A percentile compares a stretch with the other conserved stretches of the same genome.
Evolutionary conservation across 2,888 invertebrate genomes (phyloP).

Genomic region (Onchidella celtica): DNA sequence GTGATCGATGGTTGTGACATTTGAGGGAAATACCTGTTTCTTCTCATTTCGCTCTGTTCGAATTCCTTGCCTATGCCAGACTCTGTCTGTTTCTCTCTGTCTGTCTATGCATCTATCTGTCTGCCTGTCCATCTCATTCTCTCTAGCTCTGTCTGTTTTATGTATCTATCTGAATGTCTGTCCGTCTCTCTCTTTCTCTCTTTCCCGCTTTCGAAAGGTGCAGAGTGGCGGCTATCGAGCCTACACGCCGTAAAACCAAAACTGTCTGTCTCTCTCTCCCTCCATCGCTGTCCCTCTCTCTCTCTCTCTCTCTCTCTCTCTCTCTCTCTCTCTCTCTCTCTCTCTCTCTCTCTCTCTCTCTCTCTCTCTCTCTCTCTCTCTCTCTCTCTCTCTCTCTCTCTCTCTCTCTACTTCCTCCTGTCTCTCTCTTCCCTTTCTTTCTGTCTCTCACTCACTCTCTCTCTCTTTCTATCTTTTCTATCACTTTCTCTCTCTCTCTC

Average conservation of each 20-base stretch:
- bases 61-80: not conserved
- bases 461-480: not conserved
- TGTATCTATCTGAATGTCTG: not conserved
- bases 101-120: too few species aligned
- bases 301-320: not conserved
- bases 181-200: constrained; percentile 1
- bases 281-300: not conserved
- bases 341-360: not conserved
- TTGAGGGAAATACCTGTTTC: too few species aligned
- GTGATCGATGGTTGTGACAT: too few species aligned
- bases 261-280: not conserved
- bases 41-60: not conserved
- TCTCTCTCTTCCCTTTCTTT: not conserved
- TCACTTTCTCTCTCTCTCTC: not conserved
- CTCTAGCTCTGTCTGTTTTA: not conserved
- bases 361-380: not conserved
- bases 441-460: not conserved
- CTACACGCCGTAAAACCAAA: not conserved
- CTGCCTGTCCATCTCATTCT: too few species aligned
- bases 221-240: not conserved
- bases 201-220: not conserved
- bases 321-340: constrained; percentile 1
- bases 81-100: too few species aligned
- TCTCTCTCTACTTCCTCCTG: not conserved
- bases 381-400: not conserved